Conservation (phyloP, 2,888 invertebrate genomes). For the Clunio marinus region DNA sequence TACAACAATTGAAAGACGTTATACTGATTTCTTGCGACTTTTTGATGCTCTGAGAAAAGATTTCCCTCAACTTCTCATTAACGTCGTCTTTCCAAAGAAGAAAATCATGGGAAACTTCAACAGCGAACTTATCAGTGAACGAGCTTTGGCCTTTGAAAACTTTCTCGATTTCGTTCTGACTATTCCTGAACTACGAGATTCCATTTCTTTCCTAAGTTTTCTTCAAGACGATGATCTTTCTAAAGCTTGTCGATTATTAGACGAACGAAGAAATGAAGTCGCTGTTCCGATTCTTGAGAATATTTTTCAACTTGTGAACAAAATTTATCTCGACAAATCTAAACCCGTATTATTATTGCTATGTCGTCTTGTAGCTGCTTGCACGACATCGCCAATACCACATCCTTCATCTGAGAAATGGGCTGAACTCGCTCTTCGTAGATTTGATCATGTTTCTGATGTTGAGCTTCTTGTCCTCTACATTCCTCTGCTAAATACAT, state of each 20-base stretch:
- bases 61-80: conserved; percentile 55
- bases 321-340: conserved; percentile 63
- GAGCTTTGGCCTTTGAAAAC: conserved; percentile 63
- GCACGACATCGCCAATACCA: conserved; percentile 53
- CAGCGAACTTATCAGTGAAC: conserved; percentile 59
- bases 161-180: conserved; percentile 57
- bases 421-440: conserved; percentile 64
- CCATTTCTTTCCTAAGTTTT: conserved; percentile 58
- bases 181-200: conserved; percentile 57
- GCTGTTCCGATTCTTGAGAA: conserved; percentile 64
- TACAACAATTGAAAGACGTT: conserved; percentile 64
- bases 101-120: conserved; percentile 68
- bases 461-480: conserved; percentile 65
- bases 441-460: conserved; percentile 69
- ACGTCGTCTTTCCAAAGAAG: conserved; percentile 64
- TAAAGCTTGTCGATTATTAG: conserved; percentile 59
- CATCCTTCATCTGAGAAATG: conserved; percentile 61
- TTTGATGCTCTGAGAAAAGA: conserved; percentile 60
- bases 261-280: conserved; percentile 57
- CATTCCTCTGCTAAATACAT: conserved; percentile 63
- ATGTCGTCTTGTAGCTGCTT: conserved; percentile 63
- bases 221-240: conserved; percentile 62
- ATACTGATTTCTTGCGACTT: conserved; percentile 66
- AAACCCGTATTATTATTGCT: conserved; percentile 62
- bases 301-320: conserved; percentile 58